Evolutionary conservation across 2,797 vertebrate species (phyloP).

Genomic region (Typhlichthys subterraneus): DNA sequence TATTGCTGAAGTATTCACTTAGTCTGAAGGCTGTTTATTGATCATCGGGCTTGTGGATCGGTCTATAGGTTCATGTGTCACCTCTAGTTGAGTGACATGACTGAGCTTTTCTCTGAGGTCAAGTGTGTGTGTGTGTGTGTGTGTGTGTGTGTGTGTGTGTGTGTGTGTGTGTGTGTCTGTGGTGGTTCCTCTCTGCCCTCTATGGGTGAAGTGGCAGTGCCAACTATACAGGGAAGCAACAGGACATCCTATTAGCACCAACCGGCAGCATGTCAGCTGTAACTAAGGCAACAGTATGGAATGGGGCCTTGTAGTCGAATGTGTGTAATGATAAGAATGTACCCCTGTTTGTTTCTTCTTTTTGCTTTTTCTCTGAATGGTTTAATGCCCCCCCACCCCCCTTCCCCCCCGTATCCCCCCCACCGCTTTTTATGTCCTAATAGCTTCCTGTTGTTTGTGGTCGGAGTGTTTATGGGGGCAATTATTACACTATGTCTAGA

Average conservation of each 20-base stretch:
- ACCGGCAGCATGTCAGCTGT: not conserved
- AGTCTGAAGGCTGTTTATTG: slow-evolving; percentile 31
- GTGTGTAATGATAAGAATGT: not conserved
- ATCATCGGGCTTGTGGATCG: slow-evolving; percentile 32
- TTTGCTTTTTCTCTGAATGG: not conserved
- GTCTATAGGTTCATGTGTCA: slow-evolving; percentile 51
- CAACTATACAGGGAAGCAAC: not conserved
- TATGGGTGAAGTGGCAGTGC: not conserved
- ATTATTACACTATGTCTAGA: not conserved
- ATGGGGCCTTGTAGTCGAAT: not conserved
- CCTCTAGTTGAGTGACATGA: slow-evolving; percentile 24
- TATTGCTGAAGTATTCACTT: slow-evolving; percentile 31
- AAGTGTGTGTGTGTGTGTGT: slow-evolving; percentile 3
- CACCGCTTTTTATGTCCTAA: not conserved
- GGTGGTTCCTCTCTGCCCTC: not conserved
- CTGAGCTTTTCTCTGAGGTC: slow-evolving; percentile 21
- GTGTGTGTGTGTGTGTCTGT: not conserved
- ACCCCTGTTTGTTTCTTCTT: not conserved
- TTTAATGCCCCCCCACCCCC: too few relatives aligned
- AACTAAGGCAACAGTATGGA: not conserved
- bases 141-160: not conserved
- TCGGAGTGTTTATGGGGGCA: slow-evolving; percentile 30
- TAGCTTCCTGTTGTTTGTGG: slow-evolving; percentile 18
- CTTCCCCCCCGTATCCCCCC: too few relatives aligned
- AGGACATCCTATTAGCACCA: slow-evolving; percentile 2